These are phyloP conservation scores for Bradypus variegatus DNA, from an alignment of 2,797 vertebrate species.

Conservation along the genomic window DNA sequence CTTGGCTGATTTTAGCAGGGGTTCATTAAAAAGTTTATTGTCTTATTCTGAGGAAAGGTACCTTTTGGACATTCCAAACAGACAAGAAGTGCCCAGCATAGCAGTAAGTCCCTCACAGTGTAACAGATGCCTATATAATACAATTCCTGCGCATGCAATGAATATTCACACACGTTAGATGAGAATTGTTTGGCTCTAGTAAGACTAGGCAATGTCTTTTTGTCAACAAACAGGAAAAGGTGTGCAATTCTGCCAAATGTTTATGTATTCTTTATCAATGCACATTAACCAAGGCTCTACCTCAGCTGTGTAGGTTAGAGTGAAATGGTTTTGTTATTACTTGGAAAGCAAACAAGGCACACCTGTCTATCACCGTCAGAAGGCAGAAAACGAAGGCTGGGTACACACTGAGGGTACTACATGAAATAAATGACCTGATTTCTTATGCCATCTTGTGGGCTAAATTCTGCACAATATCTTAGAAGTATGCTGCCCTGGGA, in stretches of 20 bases:
- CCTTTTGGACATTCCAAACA: conserved; percentile 9
- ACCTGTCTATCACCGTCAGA: neutral
- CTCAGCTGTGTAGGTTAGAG: neutral
- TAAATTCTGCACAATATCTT: neutral
- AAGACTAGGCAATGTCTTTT: neutral
- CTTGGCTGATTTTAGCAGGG: neutral
- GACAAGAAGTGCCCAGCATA: neutral
- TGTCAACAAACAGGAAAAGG: conserved; percentile 39
- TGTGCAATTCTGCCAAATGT: neutral
- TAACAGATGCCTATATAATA: conserved; percentile 10
- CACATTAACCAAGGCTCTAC: neutral
- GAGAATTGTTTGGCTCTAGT: conserved; percentile 17
- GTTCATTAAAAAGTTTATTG: conserved; percentile 36
- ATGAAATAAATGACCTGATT: neutral
- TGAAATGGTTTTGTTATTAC: neutral
- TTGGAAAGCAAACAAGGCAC: neutral
- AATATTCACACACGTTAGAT: neutral
- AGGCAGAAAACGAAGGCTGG: neutral
- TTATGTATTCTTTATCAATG: neutral
- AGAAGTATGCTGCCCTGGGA: neutral
- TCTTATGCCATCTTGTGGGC: neutral
- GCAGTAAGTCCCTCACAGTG: neutral
- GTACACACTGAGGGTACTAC: neutral
- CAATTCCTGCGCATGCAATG: neutral
- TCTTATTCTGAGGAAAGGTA: conserved; percentile 20